Evolutionary conservation across 2,797 vertebrate genomes (phyloP).

Genomic region (Nasua narica): DNA sequence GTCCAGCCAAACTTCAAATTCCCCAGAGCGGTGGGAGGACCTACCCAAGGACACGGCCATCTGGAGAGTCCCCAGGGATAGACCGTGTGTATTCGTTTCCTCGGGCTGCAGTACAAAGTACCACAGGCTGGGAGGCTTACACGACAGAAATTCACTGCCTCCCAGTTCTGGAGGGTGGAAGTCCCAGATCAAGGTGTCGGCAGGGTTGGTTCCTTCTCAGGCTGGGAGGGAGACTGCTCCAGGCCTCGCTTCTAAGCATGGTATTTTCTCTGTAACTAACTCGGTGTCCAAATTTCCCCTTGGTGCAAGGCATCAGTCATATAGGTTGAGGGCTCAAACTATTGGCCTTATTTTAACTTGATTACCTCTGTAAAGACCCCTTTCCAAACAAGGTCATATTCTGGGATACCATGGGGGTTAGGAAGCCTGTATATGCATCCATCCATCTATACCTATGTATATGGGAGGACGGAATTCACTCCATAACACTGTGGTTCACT

Average conservation of each 20-base stretch:
- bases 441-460: fast-evolving
- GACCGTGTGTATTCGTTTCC: fast-evolving
- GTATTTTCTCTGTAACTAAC: fast-evolving
- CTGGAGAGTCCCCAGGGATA: no score
- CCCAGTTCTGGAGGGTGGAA: background rate
- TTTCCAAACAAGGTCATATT: background rate
- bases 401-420: background rate
- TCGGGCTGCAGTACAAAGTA: background rate
- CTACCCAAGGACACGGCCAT: fast-evolving
- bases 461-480: no score
- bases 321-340: background rate
- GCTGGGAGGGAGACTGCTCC: background rate
- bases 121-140: fast-evolving
- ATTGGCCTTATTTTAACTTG: background rate
- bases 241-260: background rate
- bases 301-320: background rate
- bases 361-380: background rate
- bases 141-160: background rate
- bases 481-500: background rate
- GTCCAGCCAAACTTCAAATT: background rate
- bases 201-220: background rate
- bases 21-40: background rate
- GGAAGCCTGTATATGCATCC: background rate
- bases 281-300: background rate
- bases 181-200: no score